Evolutionary conservation across 2,797 vertebrate species (phyloP).

Genomic region (Pangasius macronema): DNA sequence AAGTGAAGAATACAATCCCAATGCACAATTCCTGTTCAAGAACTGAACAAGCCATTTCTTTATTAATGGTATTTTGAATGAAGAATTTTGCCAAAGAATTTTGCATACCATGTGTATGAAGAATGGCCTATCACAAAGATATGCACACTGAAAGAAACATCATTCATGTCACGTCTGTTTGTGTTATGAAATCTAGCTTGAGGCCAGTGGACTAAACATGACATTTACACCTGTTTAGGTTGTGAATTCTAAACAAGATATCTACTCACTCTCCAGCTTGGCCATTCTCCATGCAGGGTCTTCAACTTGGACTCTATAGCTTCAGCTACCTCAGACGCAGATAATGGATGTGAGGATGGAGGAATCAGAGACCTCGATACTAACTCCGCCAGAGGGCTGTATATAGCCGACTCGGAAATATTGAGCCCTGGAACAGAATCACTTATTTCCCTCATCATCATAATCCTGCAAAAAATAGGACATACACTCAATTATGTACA

Average conservation of each 20-base stretch:
- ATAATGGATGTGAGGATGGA: slow-evolving; percentile 52
- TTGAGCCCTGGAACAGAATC: slow-evolving; percentile 48
- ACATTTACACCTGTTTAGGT: background rate
- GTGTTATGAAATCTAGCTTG: background rate
- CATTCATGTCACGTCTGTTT: background rate
- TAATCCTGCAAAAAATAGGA: slow-evolving; percentile 64
- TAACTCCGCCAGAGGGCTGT: slow-evolving; percentile 69
- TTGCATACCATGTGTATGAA: background rate
- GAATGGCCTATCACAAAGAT: background rate
- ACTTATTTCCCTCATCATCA: slow-evolving; percentile 68
- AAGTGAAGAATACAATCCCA: background rate
- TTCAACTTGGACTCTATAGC: slow-evolving; percentile 66
- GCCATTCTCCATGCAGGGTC: slow-evolving; percentile 61
- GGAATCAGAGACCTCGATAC: slow-evolving; percentile 71
- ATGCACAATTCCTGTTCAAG: background rate
- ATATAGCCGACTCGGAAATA: slow-evolving; percentile 42
- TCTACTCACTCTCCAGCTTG: slow-evolving; percentile 73
- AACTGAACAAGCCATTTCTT: background rate
- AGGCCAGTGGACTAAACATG: background rate
- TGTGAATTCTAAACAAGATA: background rate
- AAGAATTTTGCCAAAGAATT: background rate
- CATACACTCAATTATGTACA: background rate
- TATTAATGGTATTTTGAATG: background rate
- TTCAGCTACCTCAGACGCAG: slow-evolving; percentile 63
- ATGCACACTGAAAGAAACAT: background rate